These are phyloP conservation scores for Drosophila meridionalis DNA, from an alignment of 2,888 invertebrate species.

Conservation along the genomic window DNA sequence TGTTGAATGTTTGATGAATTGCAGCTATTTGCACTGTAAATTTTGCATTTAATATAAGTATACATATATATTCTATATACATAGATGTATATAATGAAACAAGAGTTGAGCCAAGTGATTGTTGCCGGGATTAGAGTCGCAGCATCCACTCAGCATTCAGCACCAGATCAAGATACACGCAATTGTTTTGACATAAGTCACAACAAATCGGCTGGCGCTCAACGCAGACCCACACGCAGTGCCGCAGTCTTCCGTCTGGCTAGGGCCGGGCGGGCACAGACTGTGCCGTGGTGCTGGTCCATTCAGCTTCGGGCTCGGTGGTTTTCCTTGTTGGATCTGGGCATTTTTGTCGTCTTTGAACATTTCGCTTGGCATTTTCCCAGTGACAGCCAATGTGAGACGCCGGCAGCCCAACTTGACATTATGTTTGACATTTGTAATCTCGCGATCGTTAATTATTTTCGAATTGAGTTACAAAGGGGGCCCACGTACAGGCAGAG, in stretches of 20 bases:
- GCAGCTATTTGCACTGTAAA: not conserved
- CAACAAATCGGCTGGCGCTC: conserved; percentile 78
- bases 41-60: not conserved
- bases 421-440: conserved; percentile 84
- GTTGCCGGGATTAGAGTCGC: conserved; percentile 3
- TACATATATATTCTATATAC: not conserved
- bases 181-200: conserved; percentile 78
- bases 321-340: conserved; percentile 43
- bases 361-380: conserved; percentile 46
- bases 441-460: conserved; percentile 84
- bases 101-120: not conserved
- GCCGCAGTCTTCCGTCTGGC: conserved; percentile 33
- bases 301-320: conserved; percentile 49
- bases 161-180: conserved; percentile 38
- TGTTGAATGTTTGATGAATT: not conserved
- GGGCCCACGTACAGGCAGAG: conserved; percentile 37
- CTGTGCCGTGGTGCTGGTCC: conserved; percentile 12
- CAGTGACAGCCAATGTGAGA: conserved; percentile 64
- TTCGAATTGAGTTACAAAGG: conserved; percentile 80
- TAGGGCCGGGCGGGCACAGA: not conserved
- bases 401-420: conserved; percentile 77
- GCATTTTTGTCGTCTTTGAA: conserved; percentile 55
- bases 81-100: no score
- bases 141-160: conserved; percentile 15
- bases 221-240: conserved; percentile 69